Evolutionary conservation across 2,797 vertebrate genomes (phyloP), one percentile per base, ranked within the genome.

Genomic region (Gallirallus australis): DNA sequence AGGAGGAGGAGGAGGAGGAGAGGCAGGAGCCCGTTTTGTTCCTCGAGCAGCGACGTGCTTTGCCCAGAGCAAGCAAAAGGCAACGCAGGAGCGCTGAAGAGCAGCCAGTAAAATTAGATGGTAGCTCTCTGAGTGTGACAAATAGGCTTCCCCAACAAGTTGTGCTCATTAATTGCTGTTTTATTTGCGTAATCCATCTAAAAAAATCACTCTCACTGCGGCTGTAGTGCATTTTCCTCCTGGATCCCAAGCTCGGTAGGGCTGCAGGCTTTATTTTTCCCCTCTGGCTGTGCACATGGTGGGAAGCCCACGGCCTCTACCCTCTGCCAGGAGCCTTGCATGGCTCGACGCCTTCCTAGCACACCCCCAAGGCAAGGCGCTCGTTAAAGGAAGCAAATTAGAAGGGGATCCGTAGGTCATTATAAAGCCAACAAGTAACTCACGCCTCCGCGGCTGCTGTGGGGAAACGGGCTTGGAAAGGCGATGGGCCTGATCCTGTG

Each of bases 111-210:
- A 94, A 96, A 97, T 94, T 66, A 97, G 97, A 94, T 56, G 94
- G 96, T 61, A 65, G 86, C 94, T 97, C 93, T 89, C 88, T 2
- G 4, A 95, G 90, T 72, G 78, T 96, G 96, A 97, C 93, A 94
- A 96, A 97, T 77, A 56, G 90, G 93, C 47, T 79, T 96, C 86
- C 78, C 82, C 87, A 77, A 89, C 95, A 95, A 83, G 95, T 61
- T 47, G 21, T 91, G 88, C 90, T 97, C 97, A 96, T 97, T 95
- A 93, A 97, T 97, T 47, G 75, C 60, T 33, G 78, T 84, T 96
- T 97, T 95, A 95, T 97, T 96, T 96, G 92, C 33, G 69, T 90
- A 94, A 96, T 93, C 94, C 96, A 95, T 94, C 94, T 94, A 37
- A 37, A 75, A 85, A 85, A 96, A 94, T 79, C 78, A 59, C 73